Evolutionary conservation across 2,113 vertebrate species (phyloP), one percentile per base, ranked within the genome.

Genomic region (human): DNA sequence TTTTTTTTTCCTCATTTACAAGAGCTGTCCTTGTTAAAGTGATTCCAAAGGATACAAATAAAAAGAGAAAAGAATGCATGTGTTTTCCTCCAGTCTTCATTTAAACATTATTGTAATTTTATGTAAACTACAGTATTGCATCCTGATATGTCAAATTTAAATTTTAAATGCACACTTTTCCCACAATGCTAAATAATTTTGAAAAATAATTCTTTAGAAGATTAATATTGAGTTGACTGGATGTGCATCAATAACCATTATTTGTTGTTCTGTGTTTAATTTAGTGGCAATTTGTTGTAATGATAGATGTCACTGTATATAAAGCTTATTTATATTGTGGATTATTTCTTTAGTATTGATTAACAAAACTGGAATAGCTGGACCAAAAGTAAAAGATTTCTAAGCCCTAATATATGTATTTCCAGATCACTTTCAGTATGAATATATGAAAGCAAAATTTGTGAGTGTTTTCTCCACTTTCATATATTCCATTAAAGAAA

Each of bases 311-410:
- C 16, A 76, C 12, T 64, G 0, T 55, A 43, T 0, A 48, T 57
- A 75, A 95, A 88, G 9, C 3, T 84, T 43, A 57, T 43, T 92
- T 87, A 25, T 52, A 45, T 59, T 76, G 17, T 48, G 3, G 5
- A 55, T 81, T 59, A 35, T 90, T 97, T 96, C 17, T 90, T 81
- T 45, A 72, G 14, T 52, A 92, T 91, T 75, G 4, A 38, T 75
- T 90, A 72, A 17, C 1, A 87, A 22, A 93, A 88, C 20, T 66
- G 0, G 5, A 75, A 38, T 64, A 38, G 30, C 7, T 76, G 2
- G 1, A 50, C 64, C n/a, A 73, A 96, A 81, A 93, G 9, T 66
- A 70, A 96, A 72, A 92, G 45, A 80, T 38, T 92, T 93, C 32
- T 85, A 52, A 89, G 8, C 7, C 16, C 3, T 84, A 64, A 40